These are phyloP conservation scores for Bubo bubo DNA, from an alignment of 2,113 vertebrate species.

Conservation along the genomic window DNA sequence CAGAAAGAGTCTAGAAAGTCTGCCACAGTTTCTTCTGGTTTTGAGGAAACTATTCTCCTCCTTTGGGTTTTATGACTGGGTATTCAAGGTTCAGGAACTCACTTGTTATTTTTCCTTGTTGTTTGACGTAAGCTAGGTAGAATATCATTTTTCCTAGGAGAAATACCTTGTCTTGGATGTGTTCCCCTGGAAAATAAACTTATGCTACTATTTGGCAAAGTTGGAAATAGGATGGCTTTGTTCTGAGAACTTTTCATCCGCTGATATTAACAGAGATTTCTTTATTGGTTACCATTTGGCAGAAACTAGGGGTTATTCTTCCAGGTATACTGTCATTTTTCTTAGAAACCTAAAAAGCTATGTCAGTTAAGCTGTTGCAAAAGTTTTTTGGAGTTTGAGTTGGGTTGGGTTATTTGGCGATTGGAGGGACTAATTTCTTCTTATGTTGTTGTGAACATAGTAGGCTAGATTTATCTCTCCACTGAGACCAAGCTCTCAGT, in stretches of 20 bases:
- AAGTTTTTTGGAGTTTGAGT: not conserved
- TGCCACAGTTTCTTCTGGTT: not conserved
- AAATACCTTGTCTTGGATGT: not conserved
- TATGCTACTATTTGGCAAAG: not conserved
- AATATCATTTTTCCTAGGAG: not conserved
- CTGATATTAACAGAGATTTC: not conserved
- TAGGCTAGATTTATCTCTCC: not conserved
- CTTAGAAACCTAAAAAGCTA: not conserved
- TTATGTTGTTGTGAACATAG: not conserved
- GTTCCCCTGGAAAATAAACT: conserved; percentile 31
- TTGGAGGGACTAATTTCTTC: not conserved
- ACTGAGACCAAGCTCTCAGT: not conserved
- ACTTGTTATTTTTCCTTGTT: conserved; percentile 14
- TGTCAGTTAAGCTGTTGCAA: not conserved
- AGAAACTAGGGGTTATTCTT: not conserved
- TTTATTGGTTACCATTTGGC: not conserved
- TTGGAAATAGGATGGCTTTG: not conserved
- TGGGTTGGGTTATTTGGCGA: not conserved
- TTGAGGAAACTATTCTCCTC: not conserved
- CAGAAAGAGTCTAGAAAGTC: not conserved
- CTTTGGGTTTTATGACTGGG: conserved; percentile 1
- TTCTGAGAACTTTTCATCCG: not conserved
- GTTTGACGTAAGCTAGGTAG: not conserved
- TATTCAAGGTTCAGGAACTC: not conserved
- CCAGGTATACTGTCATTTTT: not conserved